These are phyloP conservation scores for Cariama cristata DNA, from an alignment of 2,113 vertebrate genomes.

Conservation along the genomic window DNA sequence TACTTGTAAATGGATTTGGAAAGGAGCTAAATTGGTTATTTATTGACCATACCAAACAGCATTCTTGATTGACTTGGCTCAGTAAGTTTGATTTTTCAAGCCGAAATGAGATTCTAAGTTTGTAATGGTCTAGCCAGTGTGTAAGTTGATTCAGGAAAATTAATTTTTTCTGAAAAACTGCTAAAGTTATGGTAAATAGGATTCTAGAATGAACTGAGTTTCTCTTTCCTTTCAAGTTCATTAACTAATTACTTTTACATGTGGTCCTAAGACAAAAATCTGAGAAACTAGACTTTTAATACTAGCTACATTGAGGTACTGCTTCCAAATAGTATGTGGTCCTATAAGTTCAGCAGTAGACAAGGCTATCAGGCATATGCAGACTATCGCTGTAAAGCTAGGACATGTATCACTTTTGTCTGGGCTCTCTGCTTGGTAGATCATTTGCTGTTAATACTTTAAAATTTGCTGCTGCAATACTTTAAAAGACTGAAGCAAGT, in stretches of 20 bases:
- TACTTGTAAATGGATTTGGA: slow-evolving; percentile 39
- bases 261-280: not conserved
- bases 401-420: not conserved
- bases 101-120: not conserved
- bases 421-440: not conserved
- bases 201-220: not conserved
- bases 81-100: not conserved
- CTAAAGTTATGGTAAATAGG: not conserved
- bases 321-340: not conserved
- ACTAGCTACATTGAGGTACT: not conserved
- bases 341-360: not conserved
- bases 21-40: slow-evolving; percentile 36
- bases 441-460: not conserved
- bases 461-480: not conserved
- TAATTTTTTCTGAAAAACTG: not conserved
- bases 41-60: slow-evolving; percentile 5
- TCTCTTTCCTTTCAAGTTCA: not conserved
- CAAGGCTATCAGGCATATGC: not conserved
- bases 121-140: not conserved
- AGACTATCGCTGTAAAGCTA: not conserved
- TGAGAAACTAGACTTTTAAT: not conserved
- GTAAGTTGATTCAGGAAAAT: not conserved
- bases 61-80: slow-evolving; percentile 42
- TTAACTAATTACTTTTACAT: slow-evolving; percentile 8
- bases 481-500: not conserved